Evolutionary conservation across 2,888 invertebrate species (phyloP).

Genomic region (Cenopis cana): DNA sequence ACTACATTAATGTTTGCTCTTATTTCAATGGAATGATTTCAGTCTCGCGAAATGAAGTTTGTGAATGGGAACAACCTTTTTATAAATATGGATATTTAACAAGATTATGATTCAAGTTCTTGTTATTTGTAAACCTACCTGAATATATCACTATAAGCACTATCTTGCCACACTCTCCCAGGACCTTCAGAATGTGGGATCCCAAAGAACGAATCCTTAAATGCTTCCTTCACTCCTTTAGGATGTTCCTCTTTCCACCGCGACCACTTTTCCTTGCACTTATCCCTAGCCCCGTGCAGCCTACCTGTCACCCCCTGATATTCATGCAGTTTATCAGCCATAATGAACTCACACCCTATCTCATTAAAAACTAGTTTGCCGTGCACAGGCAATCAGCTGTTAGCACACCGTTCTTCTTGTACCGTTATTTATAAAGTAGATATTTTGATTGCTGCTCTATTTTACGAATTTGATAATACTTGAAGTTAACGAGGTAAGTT

Average conservation of each 20-base stretch:
- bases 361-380: constrained; percentile 45
- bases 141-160: constrained; percentile 72
- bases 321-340: constrained; percentile 92
- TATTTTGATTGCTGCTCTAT: constrained; percentile 8
- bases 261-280: constrained; percentile 86
- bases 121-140: constrained; percentile 58
- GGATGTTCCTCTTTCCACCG: constrained; percentile 87
- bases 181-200: constrained; percentile 75
- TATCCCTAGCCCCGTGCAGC: constrained; percentile 88
- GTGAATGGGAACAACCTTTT: neutral
- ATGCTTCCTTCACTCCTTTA: constrained; percentile 78
- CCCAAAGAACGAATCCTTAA: constrained; percentile 76
- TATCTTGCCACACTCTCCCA: constrained; percentile 70
- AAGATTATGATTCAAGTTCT: neutral
- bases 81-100: neutral
- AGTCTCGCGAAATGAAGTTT: neutral
- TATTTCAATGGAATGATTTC: constrained; percentile 20
- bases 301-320: constrained; percentile 91
- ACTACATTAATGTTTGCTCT: constrained; percentile 24
- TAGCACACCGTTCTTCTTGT: constrained; percentile 9
- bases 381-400: neutral
- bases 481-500: constrained; percentile 24
- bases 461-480: constrained; percentile 19
- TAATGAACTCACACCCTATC: constrained; percentile 53
- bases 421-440: neutral